Base-by-base conservation (phyloP, 2,888 invertebrate species). In the Ischnus inquisitorius region DNA sequence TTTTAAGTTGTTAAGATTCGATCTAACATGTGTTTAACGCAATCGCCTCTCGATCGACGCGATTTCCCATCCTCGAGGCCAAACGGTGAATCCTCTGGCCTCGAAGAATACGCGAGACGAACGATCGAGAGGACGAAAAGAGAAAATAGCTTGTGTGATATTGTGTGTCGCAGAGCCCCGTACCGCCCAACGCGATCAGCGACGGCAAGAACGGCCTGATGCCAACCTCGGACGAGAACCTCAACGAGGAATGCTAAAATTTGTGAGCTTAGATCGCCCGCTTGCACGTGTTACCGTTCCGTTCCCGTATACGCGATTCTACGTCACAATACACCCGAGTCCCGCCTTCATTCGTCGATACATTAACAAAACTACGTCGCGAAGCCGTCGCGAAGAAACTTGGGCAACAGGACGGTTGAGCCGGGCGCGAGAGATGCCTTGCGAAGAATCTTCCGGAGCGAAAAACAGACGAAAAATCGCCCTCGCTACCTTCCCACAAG, bases 171-270 rank as follows among this genome's bases (percentile, higher is more conserved):
- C 91, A 93, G 93, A 93, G 93, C 88, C 93, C 93, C 87, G 91
- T 93, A 88, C 92, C 92, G 84, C 89, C 91, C 80, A 90, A 90
- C 88, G 88, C 90, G 84, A 88, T 90, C 90, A 88, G 86, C 89
- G 87, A 88, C 85, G 90, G 89, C 89, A 93, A 93, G 89, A 93
- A 92, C 86, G 92, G 90, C 85, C 91, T 92, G 86, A 90, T 92
- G 86, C 92, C 92, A 78, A 90, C 91, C 79, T 93, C 92, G 90
- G 92, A 93, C 88, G 92, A 92, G 90, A 93, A 92, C 88, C 92
- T 92, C 89, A 92, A 92, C 89, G 92, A 92, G 90, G 92, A 92
- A 88, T 90, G 90, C 90, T 93, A 93, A 82, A 86, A 65, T 16
- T 69, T 65, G 19, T 41, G 60, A 54, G 62, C 72, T 79, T 79